Evolutionary conservation across 2,113 vertebrate species (phyloP).

Genomic region (Eulemur rufifrons): DNA sequence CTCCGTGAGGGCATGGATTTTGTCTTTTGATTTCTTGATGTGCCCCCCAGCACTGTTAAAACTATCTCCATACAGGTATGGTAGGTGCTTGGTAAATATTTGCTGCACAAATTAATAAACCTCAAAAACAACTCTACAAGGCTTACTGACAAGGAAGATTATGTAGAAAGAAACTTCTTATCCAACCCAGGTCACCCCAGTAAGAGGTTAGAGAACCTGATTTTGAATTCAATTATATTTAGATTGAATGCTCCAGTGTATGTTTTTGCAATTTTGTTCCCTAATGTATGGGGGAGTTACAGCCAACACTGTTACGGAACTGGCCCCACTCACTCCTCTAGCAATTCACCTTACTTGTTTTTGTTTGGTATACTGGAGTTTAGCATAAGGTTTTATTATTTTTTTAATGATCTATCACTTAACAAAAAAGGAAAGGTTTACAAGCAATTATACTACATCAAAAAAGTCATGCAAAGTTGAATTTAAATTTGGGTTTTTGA

Average conservation of each 20-base stretch:
- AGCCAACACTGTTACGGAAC: not conserved
- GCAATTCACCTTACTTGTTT: not conserved
- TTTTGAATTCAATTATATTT: not conserved
- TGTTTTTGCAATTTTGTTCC: not conserved
- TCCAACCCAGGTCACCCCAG: not conserved
- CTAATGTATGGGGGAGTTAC: too few relatives aligned
- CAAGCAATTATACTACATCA: not conserved
- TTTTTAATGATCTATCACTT: not conserved
- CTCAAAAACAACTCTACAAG: not conserved
- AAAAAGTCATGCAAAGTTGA: not conserved
- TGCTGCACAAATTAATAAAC: not conserved
- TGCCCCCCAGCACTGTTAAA: not conserved
- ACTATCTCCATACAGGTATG: not conserved
- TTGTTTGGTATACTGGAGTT: not conserved
- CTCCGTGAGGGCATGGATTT: not conserved
- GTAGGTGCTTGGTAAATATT: not conserved
- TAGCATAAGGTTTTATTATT: not conserved
- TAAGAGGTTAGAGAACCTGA: not conserved
- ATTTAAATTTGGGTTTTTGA: not conserved
- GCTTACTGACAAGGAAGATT: not conserved
- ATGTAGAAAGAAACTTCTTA: not conserved
- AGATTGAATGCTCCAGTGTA: not conserved
- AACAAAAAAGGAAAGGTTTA: not conserved
- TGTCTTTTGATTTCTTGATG: not conserved
- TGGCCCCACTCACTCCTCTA: not conserved